Conservation (phyloP, 2,113 vertebrate genomes). For the Odocoileus hemionus region DNA sequence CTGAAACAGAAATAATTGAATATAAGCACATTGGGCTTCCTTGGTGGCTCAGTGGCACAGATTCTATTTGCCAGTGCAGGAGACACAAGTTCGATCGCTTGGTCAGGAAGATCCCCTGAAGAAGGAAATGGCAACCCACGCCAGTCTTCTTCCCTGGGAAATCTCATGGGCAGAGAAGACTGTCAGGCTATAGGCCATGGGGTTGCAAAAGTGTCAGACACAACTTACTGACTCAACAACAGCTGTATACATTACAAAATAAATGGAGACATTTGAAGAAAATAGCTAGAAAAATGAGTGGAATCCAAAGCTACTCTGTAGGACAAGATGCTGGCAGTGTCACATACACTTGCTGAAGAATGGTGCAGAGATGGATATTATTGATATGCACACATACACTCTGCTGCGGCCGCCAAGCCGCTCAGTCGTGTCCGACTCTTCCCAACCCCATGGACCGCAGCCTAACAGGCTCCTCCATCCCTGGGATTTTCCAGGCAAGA, state of each 20-base stretch:
- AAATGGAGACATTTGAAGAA: background rate
- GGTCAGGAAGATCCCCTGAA: background rate
- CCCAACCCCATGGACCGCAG: background rate
- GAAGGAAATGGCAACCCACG: background rate
- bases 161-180: background rate
- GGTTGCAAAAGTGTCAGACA: background rate
- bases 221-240: background rate
- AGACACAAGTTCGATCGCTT: background rate
- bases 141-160: background rate
- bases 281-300: background rate
- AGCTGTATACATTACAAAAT: background rate
- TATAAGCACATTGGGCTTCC: background rate
- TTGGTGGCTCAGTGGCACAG: background rate
- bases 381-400: background rate
- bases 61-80: background rate
- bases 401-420: too few relatives aligned
- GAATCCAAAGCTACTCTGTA: background rate
- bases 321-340: background rate
- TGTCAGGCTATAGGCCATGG: background rate
- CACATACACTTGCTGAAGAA: background rate
- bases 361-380: background rate
- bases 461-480: background rate
- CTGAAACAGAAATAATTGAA: background rate
- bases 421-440: fast-evolving
- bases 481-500: background rate